Evolutionary conservation across 2,888 invertebrate genomes (phyloP).

Genomic region (Eupithecia pulchellata): DNA sequence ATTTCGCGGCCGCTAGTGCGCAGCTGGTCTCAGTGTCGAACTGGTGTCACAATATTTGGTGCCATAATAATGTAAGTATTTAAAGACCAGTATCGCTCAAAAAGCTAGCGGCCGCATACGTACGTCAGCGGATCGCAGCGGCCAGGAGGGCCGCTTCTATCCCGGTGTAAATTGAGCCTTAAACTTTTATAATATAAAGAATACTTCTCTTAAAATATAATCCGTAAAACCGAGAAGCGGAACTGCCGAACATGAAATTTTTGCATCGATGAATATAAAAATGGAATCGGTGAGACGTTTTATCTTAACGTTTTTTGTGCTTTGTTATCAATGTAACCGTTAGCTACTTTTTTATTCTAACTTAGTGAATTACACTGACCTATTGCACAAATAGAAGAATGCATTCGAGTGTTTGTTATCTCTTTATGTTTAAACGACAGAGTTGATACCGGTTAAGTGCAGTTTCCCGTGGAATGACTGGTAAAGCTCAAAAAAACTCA

Average conservation of each 20-base stretch:
- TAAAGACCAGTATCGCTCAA: neutral
- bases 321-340: neutral
- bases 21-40: neutral
- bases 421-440: too few relatives aligned
- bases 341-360: too few relatives aligned
- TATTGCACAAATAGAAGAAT: too few relatives aligned
- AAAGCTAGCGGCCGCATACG: too few relatives aligned
- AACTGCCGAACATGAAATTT: constrained; percentile 52
- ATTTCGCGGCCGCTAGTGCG: too few relatives aligned
- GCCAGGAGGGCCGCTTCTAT: neutral
- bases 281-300: constrained; percentile 54
- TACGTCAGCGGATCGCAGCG: neutral
- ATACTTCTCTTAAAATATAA: constrained; percentile 19
- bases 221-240: constrained; percentile 45
- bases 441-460: too few relatives aligned
- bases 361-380: too few relatives aligned
- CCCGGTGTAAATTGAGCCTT: neutral
- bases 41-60: neutral
- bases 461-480: too few relatives aligned
- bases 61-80: neutral
- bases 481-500: too few relatives aligned
- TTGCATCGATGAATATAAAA: constrained; percentile 61
- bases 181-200: constrained; percentile 6
- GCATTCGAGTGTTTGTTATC: too few relatives aligned
- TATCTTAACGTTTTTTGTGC: neutral